Conservation (phyloP, 1,140 invertebrate species). For the Penaeus indicus region DNA sequence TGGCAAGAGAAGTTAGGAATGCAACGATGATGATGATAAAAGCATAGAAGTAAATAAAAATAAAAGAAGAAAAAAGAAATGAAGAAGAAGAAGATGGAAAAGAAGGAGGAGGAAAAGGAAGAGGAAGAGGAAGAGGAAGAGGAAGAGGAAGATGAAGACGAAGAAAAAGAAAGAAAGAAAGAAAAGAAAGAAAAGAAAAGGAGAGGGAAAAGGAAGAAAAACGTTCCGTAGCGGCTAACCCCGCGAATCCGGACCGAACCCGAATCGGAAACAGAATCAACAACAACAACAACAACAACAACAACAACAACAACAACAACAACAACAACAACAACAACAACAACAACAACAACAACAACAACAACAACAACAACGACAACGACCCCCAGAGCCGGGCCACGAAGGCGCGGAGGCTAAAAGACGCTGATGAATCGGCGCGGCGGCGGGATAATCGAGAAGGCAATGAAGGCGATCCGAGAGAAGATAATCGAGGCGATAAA, state of each 20-base stretch:
- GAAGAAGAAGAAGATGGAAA: neutral
- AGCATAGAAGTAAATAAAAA: neutral
- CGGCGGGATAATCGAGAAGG: neutral
- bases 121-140: neutral
- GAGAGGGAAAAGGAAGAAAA: neutral
- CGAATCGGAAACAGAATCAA: no score
- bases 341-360: no score
- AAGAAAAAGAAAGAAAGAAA: neutral
- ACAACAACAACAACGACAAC: no score
- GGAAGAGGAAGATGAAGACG: neutral
- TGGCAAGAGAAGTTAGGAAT: neutral
- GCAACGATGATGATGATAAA: neutral
- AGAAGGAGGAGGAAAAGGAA: neutral
- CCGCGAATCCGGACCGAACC: no score
- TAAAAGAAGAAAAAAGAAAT: neutral
- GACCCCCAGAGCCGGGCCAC: no score
- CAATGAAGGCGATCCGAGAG: neutral
- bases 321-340: no score
- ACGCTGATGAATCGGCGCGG: no score
- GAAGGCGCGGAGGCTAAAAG: no score
- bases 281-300: no score
- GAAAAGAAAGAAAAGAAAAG: neutral
- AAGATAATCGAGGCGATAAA: neutral
- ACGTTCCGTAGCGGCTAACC: no score
- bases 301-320: no score